A percentile compares a stretch with the other conserved stretches of the same genome.
phyloP scores from a whole-genome alignment of 2,797 vertebrate species.

The Aeoliscus strigatus region DNA sequence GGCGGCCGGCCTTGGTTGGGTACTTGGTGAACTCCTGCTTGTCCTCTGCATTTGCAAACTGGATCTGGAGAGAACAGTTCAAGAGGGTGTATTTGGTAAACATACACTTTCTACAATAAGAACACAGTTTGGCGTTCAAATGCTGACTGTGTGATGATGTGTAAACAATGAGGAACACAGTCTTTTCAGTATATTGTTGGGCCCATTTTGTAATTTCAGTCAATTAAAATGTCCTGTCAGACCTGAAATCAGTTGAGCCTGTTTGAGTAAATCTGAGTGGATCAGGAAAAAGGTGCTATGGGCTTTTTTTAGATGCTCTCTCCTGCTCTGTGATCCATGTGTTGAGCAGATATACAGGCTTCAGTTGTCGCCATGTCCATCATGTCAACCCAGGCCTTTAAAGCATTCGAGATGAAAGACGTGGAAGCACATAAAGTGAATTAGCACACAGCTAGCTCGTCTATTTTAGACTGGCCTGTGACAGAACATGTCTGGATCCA shows the following conservation, averaged over 20 bases:
- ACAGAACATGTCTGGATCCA: constrained; percentile 14
- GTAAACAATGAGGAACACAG: constrained; percentile 1
- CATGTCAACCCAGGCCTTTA: constrained; percentile 43
- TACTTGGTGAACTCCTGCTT: constrained; percentile 98
- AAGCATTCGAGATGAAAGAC: constrained; percentile 57
- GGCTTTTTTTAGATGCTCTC: constrained; percentile 55
- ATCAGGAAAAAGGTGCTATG: constrained; percentile 19
- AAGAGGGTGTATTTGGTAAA: constrained; percentile 1
- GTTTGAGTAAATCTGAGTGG: constrained; percentile 48
- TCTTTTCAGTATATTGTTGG: constrained; percentile 16
- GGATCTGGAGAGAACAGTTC: constrained; percentile 79
- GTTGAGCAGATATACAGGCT: constrained; percentile 56
- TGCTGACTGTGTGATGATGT: no score
- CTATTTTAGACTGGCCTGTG: constrained; percentile 7
- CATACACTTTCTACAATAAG: no score
- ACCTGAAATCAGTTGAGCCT: constrained; percentile 27
- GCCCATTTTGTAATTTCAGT: constrained; percentile 14
- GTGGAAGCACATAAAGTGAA: constrained; percentile 36
- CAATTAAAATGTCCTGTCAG: constrained; percentile 17
- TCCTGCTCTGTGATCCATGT: constrained; percentile 47
- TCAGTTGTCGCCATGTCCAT: constrained; percentile 48
- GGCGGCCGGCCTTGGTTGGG: constrained; percentile 93
- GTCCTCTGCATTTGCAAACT: constrained; percentile 92
- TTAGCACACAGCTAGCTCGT: constrained; percentile 17
- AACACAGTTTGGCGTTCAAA: no score